Evolutionary conservation across 2,888 invertebrate genomes (phyloP).

Genomic region (Leptinotarsa tumamoca): DNA sequence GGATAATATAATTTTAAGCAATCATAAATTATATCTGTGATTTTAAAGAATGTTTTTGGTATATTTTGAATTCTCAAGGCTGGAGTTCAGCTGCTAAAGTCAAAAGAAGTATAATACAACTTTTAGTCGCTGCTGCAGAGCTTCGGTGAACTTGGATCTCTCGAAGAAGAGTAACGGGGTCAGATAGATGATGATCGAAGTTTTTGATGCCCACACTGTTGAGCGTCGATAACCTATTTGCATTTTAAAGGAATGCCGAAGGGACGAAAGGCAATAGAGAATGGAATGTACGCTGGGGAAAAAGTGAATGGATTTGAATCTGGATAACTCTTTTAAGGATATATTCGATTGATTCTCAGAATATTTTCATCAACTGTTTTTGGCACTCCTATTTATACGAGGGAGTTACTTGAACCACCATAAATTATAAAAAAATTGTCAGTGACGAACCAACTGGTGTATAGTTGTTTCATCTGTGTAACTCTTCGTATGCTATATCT

Average conservation of each 20-base stretch:
- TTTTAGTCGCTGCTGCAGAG: conserved; percentile 57
- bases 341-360: neutral
- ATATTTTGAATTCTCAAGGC: too few relatives aligned
- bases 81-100: too few relatives aligned
- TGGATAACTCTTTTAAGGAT: neutral
- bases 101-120: neutral
- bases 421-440: too few relatives aligned
- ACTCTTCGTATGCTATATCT: too few relatives aligned
- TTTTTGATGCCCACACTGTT: conserved; percentile 68
- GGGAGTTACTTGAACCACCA: too few relatives aligned
- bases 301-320: neutral
- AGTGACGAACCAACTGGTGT: too few relatives aligned
- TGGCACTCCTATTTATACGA: too few relatives aligned
- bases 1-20: too few relatives aligned
- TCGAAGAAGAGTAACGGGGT: conserved; percentile 88
- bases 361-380: too few relatives aligned
- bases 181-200: conserved; percentile 86
- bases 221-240: conserved; percentile 89
- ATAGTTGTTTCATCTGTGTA: too few relatives aligned
- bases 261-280: conserved; percentile 72
- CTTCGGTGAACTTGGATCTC: conserved; percentile 65
- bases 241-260: conserved; percentile 86
- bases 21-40: too few relatives aligned
- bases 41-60: too few relatives aligned
- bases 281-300: neutral